Base-by-base conservation (phyloP, 1,140 invertebrate species). In the Scaptodrosophila lebanonensis region DNA sequence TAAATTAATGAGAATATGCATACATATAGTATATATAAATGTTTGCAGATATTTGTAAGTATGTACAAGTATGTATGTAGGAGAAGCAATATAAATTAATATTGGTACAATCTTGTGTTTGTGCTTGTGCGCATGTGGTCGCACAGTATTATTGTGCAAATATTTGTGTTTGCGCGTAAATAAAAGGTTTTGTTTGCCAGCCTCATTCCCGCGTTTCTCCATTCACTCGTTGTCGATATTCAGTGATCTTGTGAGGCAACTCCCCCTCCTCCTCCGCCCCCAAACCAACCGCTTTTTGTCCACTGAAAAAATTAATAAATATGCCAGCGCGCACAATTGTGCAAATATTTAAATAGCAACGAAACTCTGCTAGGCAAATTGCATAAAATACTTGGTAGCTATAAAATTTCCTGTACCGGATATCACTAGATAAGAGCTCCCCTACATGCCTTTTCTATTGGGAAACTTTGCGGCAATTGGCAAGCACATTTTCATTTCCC, bases 221-320 rank as follows among this genome's bases (percentile, higher is more conserved):
- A 1, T 15, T 13, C 2, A 2, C n/a, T 12, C 42, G 48, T 66
- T 61, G 29, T 54, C 75, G 53, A 71, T 73, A 59, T 56, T 72
- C 68, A 79, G 50, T 79, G 73, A 73, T 79, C 75, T 73, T 73
- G 75, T 59, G 68, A n/a, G n/a, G n/a, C n/a, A n/a, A n/a, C n/a
- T n/a, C n/a, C n/a, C n/a, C n/a, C n/a, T n/a, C n/a, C n/a, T n/a
- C n/a, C n/a, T n/a, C n/a, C n/a, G 68, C 60, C 62, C 61, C 73
- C 64, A 79, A 77, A 77, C 73, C 69, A 79, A 79, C 79, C 79
- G 73, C 59, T 61, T 64, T 48, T 9, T 29, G 44, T 29, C 22
- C 57, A 27, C 15, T 11, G n/a, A n/a, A n/a, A n/a, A n/a, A n/a
- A n/a, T 4, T 25, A 25, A 25, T 25, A 25, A 25, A 25, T 18